Evolutionary conservation across 2,797 vertebrate species (phyloP).

Genomic region (Diceros bicornis): DNA sequence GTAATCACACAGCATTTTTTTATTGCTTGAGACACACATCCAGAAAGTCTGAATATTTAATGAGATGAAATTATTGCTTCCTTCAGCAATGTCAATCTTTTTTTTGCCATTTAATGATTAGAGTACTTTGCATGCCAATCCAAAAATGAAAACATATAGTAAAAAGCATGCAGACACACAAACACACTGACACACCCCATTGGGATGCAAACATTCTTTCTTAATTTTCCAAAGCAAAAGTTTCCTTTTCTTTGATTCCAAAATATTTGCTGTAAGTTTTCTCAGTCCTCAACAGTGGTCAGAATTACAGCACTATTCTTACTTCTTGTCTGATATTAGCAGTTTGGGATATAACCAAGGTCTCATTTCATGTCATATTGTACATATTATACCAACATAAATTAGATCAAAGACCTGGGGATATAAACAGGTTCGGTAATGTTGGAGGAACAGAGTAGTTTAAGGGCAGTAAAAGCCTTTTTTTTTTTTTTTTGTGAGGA

Average conservation of each 20-base stretch:
- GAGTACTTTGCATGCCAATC: neutral
- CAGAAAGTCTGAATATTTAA: neutral
- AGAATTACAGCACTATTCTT: neutral
- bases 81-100: neutral
- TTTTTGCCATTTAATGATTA: constrained; percentile 38
- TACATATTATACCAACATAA: neutral
- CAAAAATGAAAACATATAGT: neutral
- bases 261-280: neutral
- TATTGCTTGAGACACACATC: neutral
- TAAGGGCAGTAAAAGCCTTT: neutral
- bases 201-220: neutral
- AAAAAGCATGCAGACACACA: neutral
- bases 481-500: too few relatives aligned
- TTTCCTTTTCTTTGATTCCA: neutral
- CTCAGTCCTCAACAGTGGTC: neutral
- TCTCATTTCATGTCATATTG: neutral
- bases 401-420: neutral
- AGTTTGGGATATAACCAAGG: neutral
- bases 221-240: neutral
- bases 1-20: neutral
- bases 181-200: neutral
- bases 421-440: neutral
- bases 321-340: neutral
- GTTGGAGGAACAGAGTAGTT: neutral
- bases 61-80: constrained; percentile 23